Evolutionary conservation across 2,888 invertebrate genomes (phyloP).

Genomic region (Aricia artaxerxes): DNA sequence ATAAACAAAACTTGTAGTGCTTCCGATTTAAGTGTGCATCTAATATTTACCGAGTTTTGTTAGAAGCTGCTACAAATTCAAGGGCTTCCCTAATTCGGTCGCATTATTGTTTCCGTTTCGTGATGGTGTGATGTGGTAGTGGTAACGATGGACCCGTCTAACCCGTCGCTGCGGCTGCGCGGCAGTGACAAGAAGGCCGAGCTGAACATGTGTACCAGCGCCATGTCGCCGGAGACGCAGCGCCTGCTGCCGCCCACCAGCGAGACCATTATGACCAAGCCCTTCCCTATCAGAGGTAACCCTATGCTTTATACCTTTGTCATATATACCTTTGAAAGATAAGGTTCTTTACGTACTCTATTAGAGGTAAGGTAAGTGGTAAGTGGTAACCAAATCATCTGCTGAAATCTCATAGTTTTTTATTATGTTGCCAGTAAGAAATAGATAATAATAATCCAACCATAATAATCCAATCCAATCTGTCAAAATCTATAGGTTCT

Average conservation of each 20-base stretch:
- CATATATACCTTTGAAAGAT: not conserved
- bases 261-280: slow-evolving; percentile 93
- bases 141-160: slow-evolving; percentile 63
- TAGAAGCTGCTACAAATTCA: not conserved
- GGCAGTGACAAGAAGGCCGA: slow-evolving; percentile 75
- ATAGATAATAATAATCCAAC: no score
- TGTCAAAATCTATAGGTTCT: no score
- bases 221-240: slow-evolving; percentile 85
- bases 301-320: not conserved
- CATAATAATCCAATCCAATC: no score
- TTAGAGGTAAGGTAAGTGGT: no score
- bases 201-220: slow-evolving; percentile 83
- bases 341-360: no score
- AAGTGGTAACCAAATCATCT: no score
- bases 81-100: not conserved
- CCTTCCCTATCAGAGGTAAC: slow-evolving; percentile 91
- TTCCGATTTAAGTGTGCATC: not conserved
- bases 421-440: no score
- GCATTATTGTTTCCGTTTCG: not conserved
- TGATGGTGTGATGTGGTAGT: slow-evolving; percentile 67
- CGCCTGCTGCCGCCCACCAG: slow-evolving; percentile 87
- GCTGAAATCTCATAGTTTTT: no score
- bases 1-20: not conserved
- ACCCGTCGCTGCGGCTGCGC: slow-evolving; percentile 72
- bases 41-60: not conserved